Evolutionary conservation across 2,888 invertebrate species (phyloP).

Genomic region (Gisinianus flammeolus): DNA sequence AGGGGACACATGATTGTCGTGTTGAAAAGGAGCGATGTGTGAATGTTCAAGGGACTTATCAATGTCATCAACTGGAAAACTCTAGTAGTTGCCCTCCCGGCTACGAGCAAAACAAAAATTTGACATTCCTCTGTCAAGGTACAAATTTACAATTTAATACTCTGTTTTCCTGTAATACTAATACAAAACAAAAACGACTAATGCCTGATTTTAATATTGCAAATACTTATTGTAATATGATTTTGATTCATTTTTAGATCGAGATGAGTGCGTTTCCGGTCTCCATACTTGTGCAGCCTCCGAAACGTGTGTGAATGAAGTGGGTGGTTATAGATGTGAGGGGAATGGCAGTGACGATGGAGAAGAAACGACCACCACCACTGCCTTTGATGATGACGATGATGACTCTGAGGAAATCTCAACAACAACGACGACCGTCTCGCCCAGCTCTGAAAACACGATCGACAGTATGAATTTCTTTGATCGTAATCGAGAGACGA

Average conservation of each 20-base stretch:
- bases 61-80: constrained; percentile 57
- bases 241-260: constrained; percentile 37
- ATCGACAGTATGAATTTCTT: background rate
- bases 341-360: background rate
- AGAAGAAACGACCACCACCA: background rate
- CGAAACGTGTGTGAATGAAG: constrained; percentile 61
- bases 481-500: background rate
- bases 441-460: background rate
- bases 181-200: background rate
- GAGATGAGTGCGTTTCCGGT: constrained; percentile 74
- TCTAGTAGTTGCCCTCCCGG: constrained; percentile 60
- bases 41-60: constrained; percentile 57
- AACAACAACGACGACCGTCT: background rate
- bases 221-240: background rate
- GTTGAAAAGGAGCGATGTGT: constrained; percentile 56
- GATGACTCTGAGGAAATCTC: background rate
- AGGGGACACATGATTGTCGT: constrained; percentile 57
- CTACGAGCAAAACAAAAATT: constrained; percentile 58
- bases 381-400: background rate
- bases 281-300: constrained; percentile 64
- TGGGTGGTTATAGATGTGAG: constrained; percentile 62
- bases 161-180: background rate
- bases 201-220: background rate
- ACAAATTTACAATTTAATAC: background rate
- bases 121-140: constrained; percentile 59